Evolutionary conservation across 2,797 vertebrate genomes (phyloP), one percentile per base, ranked within the genome.

Genomic region (Orestias chungarensis): DNA sequence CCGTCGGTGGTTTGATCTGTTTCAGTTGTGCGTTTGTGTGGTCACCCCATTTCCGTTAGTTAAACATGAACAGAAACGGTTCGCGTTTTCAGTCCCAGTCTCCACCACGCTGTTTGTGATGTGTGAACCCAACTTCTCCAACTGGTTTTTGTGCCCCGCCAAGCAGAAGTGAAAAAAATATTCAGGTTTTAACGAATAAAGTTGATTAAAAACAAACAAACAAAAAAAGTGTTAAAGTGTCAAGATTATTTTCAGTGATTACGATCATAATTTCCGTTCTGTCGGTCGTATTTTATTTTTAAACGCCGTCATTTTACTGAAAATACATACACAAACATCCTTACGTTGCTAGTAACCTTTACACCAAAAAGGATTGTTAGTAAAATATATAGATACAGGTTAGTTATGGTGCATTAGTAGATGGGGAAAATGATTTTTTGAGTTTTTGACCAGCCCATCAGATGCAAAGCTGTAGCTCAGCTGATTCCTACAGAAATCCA

Each of bases 1-100:
- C 33, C 17, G 25, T 15, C 6, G 33, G 6, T 38, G 20, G 64
- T 65, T 33, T 0, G 2, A 64, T 57, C 31, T 15, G 4, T 27
- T 0, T 81, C 47, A 57, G 27, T 88, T 89, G 73, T 70, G 71
- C 57, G 44, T 64, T 18, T 14, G 67, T 15, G 70, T 64, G 1
- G 38, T 42, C 27, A 47, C 50, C n/a, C 11, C 23, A 25, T 23
- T 62, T 62, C 42, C 3, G n/a, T 14, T 25, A 62, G 35, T 74
- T 7, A 7, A n/a, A 57, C 43, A 14, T 18, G 65, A 17, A 40
- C 11, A 38, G 27, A 44, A 1, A 12, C 66, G 50, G 68, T 86
- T 84, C 74, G 29, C 6, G 0, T 69, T 82, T 78, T 7, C 50
- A 25, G 25, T 46, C 17, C 1, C 2, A 33, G 6, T 0, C 2